These are phyloP conservation scores for Chelon auratus DNA, from an alignment of 2,797 vertebrate genomes.

Conservation along the genomic window DNA sequence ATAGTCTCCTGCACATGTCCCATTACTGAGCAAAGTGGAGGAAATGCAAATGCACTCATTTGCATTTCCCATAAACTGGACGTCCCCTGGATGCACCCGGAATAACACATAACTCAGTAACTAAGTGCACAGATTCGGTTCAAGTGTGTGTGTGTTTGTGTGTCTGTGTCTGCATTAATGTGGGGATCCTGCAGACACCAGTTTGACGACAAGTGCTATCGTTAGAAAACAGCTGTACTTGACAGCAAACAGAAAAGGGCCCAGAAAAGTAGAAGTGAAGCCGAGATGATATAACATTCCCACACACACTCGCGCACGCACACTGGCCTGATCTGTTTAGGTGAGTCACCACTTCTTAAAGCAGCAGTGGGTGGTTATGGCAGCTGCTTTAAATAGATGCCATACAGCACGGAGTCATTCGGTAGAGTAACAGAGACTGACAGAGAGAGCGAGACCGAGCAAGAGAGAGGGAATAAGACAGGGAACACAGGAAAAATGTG, in stretches of 20 bases:
- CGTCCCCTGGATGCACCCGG: slow-evolving; percentile 46
- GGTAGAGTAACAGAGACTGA: slow-evolving; percentile 57
- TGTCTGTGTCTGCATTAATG: slow-evolving; percentile 44
- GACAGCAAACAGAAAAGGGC: slow-evolving; percentile 64
- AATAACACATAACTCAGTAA: slow-evolving; percentile 46
- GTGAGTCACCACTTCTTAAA: slow-evolving; percentile 83
- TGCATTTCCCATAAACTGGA: slow-evolving; percentile 55
- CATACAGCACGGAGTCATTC: slow-evolving; percentile 66
- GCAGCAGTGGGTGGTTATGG: slow-evolving; percentile 79
- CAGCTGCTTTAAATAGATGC: slow-evolving; percentile 77
- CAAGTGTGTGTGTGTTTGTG: slow-evolving; percentile 4
- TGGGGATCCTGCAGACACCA: slow-evolving; percentile 58
- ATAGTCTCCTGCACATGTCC: slow-evolving; percentile 29
- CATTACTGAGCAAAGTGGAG: slow-evolving; percentile 54
- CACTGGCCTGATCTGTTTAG: slow-evolving; percentile 73
- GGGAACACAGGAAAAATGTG: slow-evolving; percentile 46
- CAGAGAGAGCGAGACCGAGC: slow-evolving; percentile 24
- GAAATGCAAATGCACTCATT: slow-evolving; percentile 54
- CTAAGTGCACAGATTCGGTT: slow-evolving; percentile 43
- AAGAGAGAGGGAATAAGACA: slow-evolving; percentile 33
- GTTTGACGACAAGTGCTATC: slow-evolving; percentile 65
- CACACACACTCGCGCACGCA: slow-evolving; percentile 27
- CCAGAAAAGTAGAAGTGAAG: slow-evolving; percentile 61
- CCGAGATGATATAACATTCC: slow-evolving; percentile 70
- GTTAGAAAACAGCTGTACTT: slow-evolving; percentile 72